A percentile compares a stretch with the other conserved stretches of the same genome.
phyloP scores from a whole-genome alignment of 2,888 invertebrate genomes.

The Xestia c-nigrum region DNA sequence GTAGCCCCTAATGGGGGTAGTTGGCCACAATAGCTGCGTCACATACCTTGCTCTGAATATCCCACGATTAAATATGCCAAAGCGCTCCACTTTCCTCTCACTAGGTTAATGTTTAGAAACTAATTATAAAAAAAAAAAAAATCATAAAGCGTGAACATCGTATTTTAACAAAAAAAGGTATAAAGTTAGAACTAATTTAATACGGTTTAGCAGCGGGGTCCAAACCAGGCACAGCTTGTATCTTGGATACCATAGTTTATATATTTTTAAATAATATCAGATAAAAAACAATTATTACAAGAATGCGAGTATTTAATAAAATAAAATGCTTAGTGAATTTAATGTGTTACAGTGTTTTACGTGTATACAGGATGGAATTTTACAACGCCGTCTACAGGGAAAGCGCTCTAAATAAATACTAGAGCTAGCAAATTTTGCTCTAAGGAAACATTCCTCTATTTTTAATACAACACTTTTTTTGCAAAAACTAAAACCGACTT shows the following conservation, averaged over 20 bases:
- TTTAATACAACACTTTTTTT: no score
- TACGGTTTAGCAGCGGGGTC: background rate
- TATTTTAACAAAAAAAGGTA: background rate
- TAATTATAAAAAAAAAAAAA: no score
- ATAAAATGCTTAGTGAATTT: background rate
- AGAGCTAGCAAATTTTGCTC: no score
- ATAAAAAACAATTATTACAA: background rate
- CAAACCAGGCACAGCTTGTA: background rate
- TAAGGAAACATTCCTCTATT: no score
- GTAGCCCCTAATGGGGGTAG: conserved; percentile 46
- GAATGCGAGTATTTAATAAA: background rate
- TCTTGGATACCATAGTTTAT: no score
- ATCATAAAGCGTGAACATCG: background rate
- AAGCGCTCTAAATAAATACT: no score
- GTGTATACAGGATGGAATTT: no score
- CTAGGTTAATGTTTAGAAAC: no score
- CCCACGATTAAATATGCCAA: conserved; percentile 6
- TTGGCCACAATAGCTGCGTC: conserved; percentile 36
- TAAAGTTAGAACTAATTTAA: background rate
- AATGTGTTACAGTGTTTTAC: background rate
- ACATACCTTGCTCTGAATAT: conserved; percentile 17
- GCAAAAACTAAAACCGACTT: no score
- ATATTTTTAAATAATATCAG: no score
- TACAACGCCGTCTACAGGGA: no score
- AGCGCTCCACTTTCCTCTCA: conserved; percentile 7